Percentiles rank a stretch among this genome's conserved stretches.
These are phyloP conservation scores for Spilogale gracilis DNA, from an alignment of 2,113 vertebrate species.

Conservation along the genomic window DNA sequence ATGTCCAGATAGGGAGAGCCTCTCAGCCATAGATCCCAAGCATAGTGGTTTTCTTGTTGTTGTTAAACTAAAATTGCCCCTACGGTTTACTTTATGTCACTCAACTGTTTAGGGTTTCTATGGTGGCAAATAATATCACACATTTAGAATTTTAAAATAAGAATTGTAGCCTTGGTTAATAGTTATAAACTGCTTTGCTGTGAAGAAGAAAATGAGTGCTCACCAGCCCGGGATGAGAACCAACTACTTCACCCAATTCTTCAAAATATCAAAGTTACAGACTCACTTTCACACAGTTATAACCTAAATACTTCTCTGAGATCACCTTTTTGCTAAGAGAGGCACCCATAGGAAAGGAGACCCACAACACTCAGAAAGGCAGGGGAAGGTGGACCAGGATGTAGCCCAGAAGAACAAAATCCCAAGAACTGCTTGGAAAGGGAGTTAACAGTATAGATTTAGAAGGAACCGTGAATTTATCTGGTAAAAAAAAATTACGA, in stretches of 20 bases:
- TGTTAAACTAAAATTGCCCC: background rate
- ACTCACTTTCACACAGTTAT: background rate
- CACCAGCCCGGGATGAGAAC: background rate
- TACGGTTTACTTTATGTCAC: background rate
- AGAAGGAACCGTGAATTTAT: background rate
- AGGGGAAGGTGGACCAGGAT: background rate
- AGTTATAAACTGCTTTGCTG: background rate
- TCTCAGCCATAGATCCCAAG: background rate
- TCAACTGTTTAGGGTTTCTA: background rate
- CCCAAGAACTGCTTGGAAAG: background rate
- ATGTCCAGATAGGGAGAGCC: background rate
- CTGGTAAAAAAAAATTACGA: background rate
- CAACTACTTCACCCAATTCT: background rate
- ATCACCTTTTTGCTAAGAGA: background rate
- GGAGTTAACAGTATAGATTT: background rate
- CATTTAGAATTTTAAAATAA: constrained; percentile 23
- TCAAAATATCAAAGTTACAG: background rate
- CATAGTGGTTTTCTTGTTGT: background rate
- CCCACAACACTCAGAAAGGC: background rate
- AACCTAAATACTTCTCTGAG: background rate
- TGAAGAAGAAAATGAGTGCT: background rate
- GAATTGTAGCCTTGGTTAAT: background rate
- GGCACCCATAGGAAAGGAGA: background rate
- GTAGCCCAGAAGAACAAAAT: background rate
- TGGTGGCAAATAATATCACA: background rate